Conservation (phyloP, 2,797 vertebrate species). For the Siniperca scherzeri region DNA sequence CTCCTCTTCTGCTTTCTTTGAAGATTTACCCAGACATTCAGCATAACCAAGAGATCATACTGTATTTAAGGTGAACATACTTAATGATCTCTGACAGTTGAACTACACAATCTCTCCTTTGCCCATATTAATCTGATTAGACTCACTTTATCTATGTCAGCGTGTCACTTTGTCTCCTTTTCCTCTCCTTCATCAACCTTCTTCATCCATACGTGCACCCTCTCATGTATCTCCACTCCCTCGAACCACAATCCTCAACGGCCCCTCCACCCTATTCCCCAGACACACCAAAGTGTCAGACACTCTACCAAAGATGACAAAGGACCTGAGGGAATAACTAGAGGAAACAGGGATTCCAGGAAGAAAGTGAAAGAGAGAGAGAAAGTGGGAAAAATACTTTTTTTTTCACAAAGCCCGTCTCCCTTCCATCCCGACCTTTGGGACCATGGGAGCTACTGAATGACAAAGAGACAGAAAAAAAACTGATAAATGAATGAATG, state of each 20-base stretch:
- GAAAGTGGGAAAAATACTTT: conserved; percentile 33
- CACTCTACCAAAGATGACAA: conserved; percentile 89
- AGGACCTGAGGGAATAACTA: conserved; percentile 78
- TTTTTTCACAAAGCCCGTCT: conserved; percentile 53
- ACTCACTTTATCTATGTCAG: conserved; percentile 53
- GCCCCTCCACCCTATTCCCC: conserved; percentile 62
- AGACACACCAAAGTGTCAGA: conserved; percentile 88
- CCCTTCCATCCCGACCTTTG: conserved; percentile 42
- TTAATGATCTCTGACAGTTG: conserved; percentile 46
- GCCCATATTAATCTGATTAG: conserved; percentile 45
- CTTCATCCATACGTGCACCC: conserved; percentile 37
- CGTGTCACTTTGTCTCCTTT: conserved; percentile 48
- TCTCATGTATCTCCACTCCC: conserved; percentile 55
- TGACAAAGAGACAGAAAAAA: conserved; percentile 49
- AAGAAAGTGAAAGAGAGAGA: conserved; percentile 56
- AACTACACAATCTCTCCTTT: conserved; percentile 42
- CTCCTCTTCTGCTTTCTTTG: conserved; percentile 50
- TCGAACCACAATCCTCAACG: conserved; percentile 8
- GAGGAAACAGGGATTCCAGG: conserved; percentile 60
- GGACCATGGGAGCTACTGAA: conserved; percentile 49
- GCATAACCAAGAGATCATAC: conserved; percentile 56
- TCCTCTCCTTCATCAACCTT: conserved; percentile 45
- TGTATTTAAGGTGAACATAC: conserved; percentile 65
- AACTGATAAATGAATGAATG: conserved; percentile 60
- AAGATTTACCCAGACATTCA: conserved; percentile 36